Base-by-base conservation (phyloP, 2,113 vertebrate species). In the Prionailurus viverrinus region DNA sequence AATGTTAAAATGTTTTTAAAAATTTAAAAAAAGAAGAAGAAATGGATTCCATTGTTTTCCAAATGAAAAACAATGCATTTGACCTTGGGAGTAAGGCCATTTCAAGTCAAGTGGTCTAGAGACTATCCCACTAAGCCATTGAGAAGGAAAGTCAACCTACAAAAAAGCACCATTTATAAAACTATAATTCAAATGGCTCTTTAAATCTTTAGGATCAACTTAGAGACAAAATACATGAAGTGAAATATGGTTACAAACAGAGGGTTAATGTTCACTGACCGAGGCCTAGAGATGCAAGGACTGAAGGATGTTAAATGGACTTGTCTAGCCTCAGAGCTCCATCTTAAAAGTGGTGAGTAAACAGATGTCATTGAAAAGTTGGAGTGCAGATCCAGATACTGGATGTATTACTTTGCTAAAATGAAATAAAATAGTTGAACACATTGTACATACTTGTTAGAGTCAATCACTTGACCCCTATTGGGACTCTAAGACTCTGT, bases 101-200 rank as follows among this genome's bases (percentile, higher is more conserved):
- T 83, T 83, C 45, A 29, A n/a, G 78, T 90, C 65, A 80, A 88
- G 41, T 66, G 36, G 33, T 36, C 74, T 53, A 84, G 55, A 73
- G 79, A 71, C 3, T 58, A 33, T 55, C 68, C 69, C 39, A 79
- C 7, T 16, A 68, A 45, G 68, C 41, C 55, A 76, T 9, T 41
- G 65, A 82, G 39, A 83, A 90, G 63, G 19, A 81, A 79, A 84
- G 63, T 74, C 55, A 73, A 65, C 71, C 63, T 48, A 68, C 7
- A 45, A 69, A 74, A 87, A 94, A 58, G 65, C 11, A n/a, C 29
- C 16, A 80, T 66, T 94, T 84, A 81, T 66, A 66, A 85, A 95
- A 53, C 29, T 71, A 3, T n/a, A 14, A 88, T 36, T 23, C n/a
- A 90, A 89, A 87, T 91, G 58, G 31, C 92, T 65, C 69, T 82